A percentile compares a stretch with the other conserved stretches of the same genome.
phyloP scores from a whole-genome alignment of 1,140 invertebrate species.

The Habropoda laboriosa region DNA sequence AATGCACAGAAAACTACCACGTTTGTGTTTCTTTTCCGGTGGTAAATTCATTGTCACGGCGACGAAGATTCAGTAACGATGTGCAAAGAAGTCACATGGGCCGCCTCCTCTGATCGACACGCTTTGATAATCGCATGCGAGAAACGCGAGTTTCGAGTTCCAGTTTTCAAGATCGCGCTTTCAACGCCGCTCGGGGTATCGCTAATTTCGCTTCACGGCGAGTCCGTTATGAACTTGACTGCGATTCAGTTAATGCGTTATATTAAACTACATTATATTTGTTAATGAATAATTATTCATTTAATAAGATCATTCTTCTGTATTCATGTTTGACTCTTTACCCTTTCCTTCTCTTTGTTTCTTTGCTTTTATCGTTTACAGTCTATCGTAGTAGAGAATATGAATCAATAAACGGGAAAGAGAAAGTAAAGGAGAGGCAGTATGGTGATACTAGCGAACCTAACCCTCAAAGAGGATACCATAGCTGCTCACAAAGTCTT shows the following conservation, averaged over 20 bases:
- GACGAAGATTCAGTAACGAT: constrained; percentile 10
- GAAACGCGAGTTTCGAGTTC: background rate
- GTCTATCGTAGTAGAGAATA: too few species aligned
- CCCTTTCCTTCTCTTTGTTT: too few species aligned
- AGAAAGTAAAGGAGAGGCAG: background rate
- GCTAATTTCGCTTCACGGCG: background rate
- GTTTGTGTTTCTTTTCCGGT: constrained; percentile 5
- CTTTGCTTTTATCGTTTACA: too few species aligned
- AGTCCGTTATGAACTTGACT: background rate
- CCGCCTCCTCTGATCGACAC: constrained; percentile 1
- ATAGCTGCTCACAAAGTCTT: too few species aligned
- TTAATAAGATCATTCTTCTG: too few species aligned
- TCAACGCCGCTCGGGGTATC: too few species aligned
- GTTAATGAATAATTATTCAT: background rate
- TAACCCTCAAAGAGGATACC: background rate
- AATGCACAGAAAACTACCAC: background rate
- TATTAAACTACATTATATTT: background rate
- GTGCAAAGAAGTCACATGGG: background rate
- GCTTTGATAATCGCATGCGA: constrained; percentile 1
- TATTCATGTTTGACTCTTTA: too few species aligned
- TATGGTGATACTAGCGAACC: background rate
- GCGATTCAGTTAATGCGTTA: background rate
- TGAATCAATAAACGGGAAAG: background rate
- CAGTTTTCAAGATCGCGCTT: constrained; percentile 4
- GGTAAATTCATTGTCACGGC: constrained; percentile 36